Base-by-base conservation (phyloP, 2,888 invertebrate genomes). In the Thalpophila matura region DNA sequence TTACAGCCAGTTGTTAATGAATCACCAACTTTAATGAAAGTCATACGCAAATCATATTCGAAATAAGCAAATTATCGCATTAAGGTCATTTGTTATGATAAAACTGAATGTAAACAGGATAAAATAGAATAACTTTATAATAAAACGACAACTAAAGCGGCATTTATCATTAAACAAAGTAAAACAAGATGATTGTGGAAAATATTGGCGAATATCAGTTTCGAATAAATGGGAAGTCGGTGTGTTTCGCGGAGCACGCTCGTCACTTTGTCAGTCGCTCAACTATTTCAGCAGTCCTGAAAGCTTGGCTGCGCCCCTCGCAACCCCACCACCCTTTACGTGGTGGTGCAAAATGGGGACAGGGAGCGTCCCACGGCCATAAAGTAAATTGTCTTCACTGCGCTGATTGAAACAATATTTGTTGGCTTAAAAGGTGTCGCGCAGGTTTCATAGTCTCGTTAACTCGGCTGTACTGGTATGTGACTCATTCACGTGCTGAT, bases 371-470 rank as follows among this genome's bases (percentile, higher is more conserved):
- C 89, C 88, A 74, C 64, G 65, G 74, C 87, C 86, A 92, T 94
- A 93, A 93, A 94, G 94, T 92, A 94, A 92, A 91, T 89, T 85
- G 92, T 93, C 94, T 94, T 92, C 83, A 81, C 83, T 83, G 77
- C 81, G 80, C 88, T 92, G 91, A 93, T 94, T 93, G 93, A 89
- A 89, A 89, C 91, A 87, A 89, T 92, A 89, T 92, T 93, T 91
- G 92, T 81, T 85, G 80, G 70, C 77, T 73, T 38, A 71, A 82
- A 84, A 83, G 86, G 89, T 86, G 86, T 82, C 81, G 77, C 71
- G 79, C 77, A 77, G 77, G 51, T 50, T 64, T 67, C 55, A 74
- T 64, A 35, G 72, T 26, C 59, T 60, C 60, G 61, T 80, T 78
- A 75, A 64, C 59, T 46, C 16, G 43, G 27, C 27, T 56, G 38